A percentile compares a stretch with the other conserved stretches of the same genome.
These are phyloP conservation scores for Mesoclemmys tuberculata DNA, from an alignment of 2,113 vertebrate genomes.

Conservation along the genomic window DNA sequence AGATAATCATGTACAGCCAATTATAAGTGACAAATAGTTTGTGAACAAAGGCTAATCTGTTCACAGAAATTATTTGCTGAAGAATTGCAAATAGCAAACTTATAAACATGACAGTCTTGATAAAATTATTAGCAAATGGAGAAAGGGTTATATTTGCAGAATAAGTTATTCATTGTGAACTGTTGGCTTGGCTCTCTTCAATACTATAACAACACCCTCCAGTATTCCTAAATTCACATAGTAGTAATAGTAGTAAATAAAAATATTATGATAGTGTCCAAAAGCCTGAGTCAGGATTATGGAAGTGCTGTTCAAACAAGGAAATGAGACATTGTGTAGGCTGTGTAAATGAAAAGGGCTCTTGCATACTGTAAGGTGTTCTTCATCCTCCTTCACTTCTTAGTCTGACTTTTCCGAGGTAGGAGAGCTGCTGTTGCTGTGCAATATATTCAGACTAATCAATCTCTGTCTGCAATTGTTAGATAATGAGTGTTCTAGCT, in stretches of 20 bases:
- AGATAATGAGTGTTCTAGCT: background rate
- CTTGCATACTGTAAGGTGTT: accelerated
- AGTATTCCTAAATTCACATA: background rate
- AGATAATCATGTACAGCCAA: background rate
- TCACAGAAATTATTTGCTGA: background rate
- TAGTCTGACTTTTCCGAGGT: background rate
- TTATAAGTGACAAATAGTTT: background rate
- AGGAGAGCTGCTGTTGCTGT: background rate
- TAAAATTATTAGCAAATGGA: background rate
- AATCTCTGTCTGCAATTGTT: accelerated
- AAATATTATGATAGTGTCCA: background rate
- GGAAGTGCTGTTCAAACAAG: accelerated
- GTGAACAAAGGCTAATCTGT: background rate
- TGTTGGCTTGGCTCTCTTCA: background rate
- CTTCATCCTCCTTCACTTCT: background rate
- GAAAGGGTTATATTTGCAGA: background rate
- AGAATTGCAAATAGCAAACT: background rate
- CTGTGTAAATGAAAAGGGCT: background rate
- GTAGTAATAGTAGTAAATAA: background rate
- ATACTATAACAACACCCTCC: background rate
- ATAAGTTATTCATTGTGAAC: background rate
- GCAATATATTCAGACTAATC: background rate
- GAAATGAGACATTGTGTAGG: accelerated
- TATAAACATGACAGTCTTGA: background rate
- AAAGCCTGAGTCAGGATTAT: background rate